Evolutionary conservation across 2,113 vertebrate genomes (phyloP).

Genomic region (Apteryx mantelli): DNA sequence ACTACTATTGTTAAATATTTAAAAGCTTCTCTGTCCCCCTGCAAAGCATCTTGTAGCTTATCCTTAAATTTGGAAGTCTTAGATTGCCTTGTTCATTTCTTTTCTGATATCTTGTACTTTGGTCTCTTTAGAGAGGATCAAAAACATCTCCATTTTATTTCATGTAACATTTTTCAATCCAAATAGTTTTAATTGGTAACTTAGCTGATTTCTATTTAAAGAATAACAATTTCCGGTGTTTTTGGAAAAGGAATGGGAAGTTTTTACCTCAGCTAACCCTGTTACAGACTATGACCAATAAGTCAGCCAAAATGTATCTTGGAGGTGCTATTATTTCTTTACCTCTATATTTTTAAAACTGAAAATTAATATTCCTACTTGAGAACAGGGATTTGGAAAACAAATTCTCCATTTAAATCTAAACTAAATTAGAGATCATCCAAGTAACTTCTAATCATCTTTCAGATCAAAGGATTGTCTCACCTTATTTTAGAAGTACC

Average conservation of each 20-base stretch:
- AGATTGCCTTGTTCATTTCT: constrained; percentile 69
- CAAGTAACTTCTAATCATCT: not conserved
- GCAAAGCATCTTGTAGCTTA: constrained; percentile 71
- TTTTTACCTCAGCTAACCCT: constrained; percentile 61
- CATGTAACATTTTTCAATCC: constrained; percentile 45
- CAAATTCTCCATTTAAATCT: constrained; percentile 43
- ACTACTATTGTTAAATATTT: constrained; percentile 75
- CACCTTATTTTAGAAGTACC: not conserved
- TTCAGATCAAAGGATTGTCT: not conserved
- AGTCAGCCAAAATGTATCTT: constrained; percentile 41
- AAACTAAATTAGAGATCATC: constrained; percentile 35
- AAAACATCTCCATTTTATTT: constrained; percentile 62
- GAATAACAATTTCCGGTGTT: constrained; percentile 68
- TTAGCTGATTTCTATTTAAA: constrained; percentile 71
- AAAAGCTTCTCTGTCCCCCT: constrained; percentile 69
- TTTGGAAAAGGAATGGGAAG: constrained; percentile 64
- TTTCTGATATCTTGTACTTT: constrained; percentile 62
- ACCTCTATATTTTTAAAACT: constrained; percentile 31
- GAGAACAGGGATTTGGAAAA: constrained; percentile 35
- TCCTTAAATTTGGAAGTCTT: constrained; percentile 56
- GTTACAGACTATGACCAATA: constrained; percentile 32
- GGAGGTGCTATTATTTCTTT: constrained; percentile 29
- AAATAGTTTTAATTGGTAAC: constrained; percentile 65
- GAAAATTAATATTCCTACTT: constrained; percentile 10
- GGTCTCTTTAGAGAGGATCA: constrained; percentile 53